Conservation (phyloP, 2,113 vertebrate genomes). For the Excalfactoria chinensis region DNA sequence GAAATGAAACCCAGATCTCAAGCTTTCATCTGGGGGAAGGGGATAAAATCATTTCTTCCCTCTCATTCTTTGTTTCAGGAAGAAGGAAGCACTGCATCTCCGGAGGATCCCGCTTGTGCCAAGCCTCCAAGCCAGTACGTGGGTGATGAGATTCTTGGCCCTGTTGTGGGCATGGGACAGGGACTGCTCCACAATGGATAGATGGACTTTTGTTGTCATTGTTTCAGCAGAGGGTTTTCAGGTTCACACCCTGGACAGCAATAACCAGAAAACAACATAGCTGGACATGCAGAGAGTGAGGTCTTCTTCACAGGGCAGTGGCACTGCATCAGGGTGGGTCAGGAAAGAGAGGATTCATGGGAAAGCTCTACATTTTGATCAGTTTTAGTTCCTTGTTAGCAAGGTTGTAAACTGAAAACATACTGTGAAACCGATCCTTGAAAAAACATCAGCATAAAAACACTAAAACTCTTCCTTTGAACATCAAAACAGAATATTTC, state of each 20-base stretch:
- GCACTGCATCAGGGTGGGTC: not conserved
- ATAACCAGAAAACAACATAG: rapidly evolving
- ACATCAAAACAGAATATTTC: not conserved
- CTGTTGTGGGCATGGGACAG: not conserved
- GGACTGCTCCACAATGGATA: not conserved
- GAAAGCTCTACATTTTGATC: not conserved
- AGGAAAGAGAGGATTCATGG: not conserved
- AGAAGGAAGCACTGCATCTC: not conserved
- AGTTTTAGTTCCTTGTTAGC: not conserved
- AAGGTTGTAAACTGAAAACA: not conserved
- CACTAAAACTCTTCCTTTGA: not conserved
- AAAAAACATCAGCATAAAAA: not conserved
- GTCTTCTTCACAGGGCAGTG: not conserved
- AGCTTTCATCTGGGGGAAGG: not conserved
- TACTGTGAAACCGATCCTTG: not conserved
- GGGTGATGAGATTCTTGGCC: not conserved
- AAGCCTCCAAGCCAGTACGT: not conserved
- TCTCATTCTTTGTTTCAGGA: not conserved
- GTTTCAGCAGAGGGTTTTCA: not conserved
- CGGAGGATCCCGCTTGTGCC: not conserved
- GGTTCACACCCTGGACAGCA: not conserved
- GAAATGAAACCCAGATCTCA: not conserved
- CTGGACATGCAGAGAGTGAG: not conserved
- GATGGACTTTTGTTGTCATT: not conserved
- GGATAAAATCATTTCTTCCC: not conserved